Evolutionary conservation across 64 coral and sea anemone genomes (phyloP), one percentile per base, ranked within the genome.

Genomic region (Cladopsammia gracilis): DNA sequence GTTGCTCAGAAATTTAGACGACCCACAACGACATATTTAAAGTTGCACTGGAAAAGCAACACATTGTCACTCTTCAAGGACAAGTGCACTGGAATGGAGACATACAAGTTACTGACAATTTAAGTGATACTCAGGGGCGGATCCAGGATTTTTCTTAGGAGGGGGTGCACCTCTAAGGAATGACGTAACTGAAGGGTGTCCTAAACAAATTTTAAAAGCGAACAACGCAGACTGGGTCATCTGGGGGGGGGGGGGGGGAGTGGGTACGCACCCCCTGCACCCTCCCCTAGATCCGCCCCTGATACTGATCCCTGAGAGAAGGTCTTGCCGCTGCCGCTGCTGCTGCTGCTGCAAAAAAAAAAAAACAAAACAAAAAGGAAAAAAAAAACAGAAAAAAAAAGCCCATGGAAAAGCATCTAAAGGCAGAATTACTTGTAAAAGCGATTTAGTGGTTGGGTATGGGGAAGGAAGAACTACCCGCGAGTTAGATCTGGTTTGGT

Each of bases 401-500:
- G 83, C 83, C 16, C 83, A 86, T 50, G 83, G 83, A 23, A 23
- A 3, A 22, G 43, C 24, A 86, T 23, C 64, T 5, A 70, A n/a
- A 66, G 10, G 5, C 43, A 69, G 18, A 13, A 86, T 86, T 10
- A 70, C 48, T 18, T 70, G 83, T 10, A 86, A 4, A 70, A 86
- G 83, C 20, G 53, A 69, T 70, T 70, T 71, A 69, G 64, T 86
- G 4, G 64, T 86, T 19, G 64, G 83, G 9, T 50, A 69, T 70
- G 16, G 83, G 23, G 83, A 86, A 25, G 62, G 83, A 70, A 0
- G 48, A 10, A 46, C 64, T 70, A 86, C 83, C 50, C 64, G 83
- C 62, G 53, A 82, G 15, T 22, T 86, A 49, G 83, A 86, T 51
- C 10, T 86, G 5, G 25, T 86, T 70, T 86, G 83, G 83, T 86